phyloP scores from a whole-genome alignment of 2,888 invertebrate species.

The Apomyelois bistriatella region DNA sequence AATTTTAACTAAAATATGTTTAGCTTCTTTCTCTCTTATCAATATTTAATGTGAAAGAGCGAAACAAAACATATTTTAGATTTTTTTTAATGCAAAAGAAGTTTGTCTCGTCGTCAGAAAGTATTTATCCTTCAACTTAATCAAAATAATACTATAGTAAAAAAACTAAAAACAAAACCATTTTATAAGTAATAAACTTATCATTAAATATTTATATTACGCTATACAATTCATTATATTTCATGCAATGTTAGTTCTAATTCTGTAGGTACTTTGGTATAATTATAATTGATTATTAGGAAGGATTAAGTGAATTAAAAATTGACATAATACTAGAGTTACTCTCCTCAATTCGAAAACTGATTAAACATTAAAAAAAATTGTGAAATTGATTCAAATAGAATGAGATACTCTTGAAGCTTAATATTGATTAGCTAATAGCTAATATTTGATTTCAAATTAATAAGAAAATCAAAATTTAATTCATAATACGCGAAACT shows the following conservation, averaged over 20 bases:
- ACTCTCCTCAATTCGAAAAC: neutral
- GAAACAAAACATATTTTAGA: no score
- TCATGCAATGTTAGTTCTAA: constrained; percentile 60
- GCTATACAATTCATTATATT: constrained; percentile 31
- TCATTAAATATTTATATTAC: constrained; percentile 1
- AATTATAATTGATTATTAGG: constrained; percentile 69
- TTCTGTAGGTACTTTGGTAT: constrained; percentile 63
- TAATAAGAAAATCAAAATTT: no score
- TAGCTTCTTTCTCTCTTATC: no score
- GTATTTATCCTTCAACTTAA: no score
- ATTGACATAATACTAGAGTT: constrained; percentile 59
- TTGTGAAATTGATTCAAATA: neutral
- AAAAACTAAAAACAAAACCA: no score
- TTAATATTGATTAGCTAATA: neutral
- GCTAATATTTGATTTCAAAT: no score
- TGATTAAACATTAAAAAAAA: neutral
- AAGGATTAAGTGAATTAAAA: constrained; percentile 72
- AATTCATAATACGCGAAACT: no score
- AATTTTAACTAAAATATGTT: no score
- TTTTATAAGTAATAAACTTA: no score
- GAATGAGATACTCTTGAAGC: neutral
- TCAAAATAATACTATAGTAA: neutral
- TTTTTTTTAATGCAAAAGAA: no score
- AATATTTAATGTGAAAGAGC: no score
- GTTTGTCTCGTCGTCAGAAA: no score